A percentile compares a stretch with the other conserved stretches of the same genome.
These are phyloP conservation scores for Pseudobourletiella spinata DNA, from an alignment of 1,140 invertebrate genomes.

Conservation along the genomic window DNA sequence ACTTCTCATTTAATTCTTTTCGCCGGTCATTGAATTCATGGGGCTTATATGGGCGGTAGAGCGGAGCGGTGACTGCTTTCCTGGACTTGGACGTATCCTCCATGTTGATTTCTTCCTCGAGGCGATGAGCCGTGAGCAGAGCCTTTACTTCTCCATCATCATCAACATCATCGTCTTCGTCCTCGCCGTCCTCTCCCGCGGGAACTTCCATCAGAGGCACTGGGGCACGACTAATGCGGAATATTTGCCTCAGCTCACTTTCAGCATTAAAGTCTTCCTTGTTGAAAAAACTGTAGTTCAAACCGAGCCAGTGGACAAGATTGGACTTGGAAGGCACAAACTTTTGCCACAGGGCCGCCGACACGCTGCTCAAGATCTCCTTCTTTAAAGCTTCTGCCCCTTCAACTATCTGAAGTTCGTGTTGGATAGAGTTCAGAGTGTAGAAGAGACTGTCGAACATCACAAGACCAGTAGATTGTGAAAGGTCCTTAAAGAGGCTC, in stretches of 20 bases:
- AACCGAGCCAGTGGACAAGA: neutral
- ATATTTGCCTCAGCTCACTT: neutral
- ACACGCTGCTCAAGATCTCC: neutral
- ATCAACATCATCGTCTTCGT: neutral
- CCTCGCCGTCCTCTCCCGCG: neutral
- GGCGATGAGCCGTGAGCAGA: neutral
- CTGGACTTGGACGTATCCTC: constrained; percentile 6
- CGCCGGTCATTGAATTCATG: neutral
- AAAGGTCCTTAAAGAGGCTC: neutral
- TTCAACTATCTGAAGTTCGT: too few relatives aligned
- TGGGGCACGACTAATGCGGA: neutral
- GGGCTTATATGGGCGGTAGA: too few relatives aligned
- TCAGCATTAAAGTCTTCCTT: neutral
- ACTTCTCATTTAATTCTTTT: neutral
- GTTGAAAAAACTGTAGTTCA: neutral
- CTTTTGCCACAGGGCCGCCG: neutral
- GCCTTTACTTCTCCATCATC: neutral
- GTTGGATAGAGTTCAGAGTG: too few relatives aligned
- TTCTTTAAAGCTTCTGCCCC: too few relatives aligned
- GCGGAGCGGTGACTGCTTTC: too few relatives aligned
- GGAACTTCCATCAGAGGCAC: neutral
- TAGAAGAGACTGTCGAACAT: too few relatives aligned
- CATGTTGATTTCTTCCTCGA: constrained; percentile 23
- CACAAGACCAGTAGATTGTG: too few relatives aligned
- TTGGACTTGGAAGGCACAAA: neutral